A percentile compares a stretch with the other conserved stretches of the same genome.
Evolutionary conservation across 2,113 vertebrate genomes (phyloP).

Genomic region (Campylomormyrus numenius): DNA sequence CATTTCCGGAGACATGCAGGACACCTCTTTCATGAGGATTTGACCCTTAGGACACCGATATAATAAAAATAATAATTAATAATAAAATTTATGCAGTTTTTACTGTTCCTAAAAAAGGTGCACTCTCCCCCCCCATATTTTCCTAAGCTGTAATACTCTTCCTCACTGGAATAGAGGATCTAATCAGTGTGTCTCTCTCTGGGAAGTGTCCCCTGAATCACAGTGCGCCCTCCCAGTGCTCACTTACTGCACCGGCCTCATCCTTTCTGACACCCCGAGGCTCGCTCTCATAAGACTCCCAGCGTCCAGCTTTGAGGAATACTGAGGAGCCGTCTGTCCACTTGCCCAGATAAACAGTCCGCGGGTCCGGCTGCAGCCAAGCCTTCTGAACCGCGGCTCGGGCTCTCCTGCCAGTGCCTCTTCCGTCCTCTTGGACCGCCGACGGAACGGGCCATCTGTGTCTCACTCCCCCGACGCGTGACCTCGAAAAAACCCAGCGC

Average conservation of each 20-base stretch:
- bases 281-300: not conserved
- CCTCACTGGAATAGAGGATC: not conserved
- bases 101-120: not conserved
- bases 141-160: not conserved
- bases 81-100: not conserved
- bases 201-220: not conserved
- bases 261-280: too few species aligned
- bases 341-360: not conserved
- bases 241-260: not conserved
- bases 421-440: not conserved
- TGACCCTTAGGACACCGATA: not conserved
- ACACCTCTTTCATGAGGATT: not conserved
- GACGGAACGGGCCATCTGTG: not conserved
- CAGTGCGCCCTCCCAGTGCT: not conserved
- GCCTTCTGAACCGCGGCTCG: not conserved
- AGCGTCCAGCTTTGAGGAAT: not conserved
- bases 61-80: not conserved
- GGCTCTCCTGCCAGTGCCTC: not conserved
- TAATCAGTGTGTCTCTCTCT: not conserved
- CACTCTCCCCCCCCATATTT: not conserved
- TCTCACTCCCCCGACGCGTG: not conserved
- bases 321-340: too few species aligned
- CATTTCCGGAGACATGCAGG: not conserved
- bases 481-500: not conserved
- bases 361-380: not conserved